Evolutionary conservation across 2,113 vertebrate species (phyloP), one percentile per base, ranked within the genome.

Genomic region (Sterrhoptilus dennistouni): DNA sequence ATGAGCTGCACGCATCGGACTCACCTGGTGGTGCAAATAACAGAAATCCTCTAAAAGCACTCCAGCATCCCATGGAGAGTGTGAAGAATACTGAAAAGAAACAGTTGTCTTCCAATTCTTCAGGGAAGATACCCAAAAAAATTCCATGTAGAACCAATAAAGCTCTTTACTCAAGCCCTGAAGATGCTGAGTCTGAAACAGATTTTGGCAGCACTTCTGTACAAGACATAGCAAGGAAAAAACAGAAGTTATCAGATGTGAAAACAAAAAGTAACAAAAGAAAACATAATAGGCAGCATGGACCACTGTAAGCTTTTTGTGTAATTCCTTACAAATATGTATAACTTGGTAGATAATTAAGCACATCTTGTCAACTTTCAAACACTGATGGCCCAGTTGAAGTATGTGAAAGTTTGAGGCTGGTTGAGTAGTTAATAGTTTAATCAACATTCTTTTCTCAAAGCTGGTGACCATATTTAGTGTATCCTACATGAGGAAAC

Each of bases 271-370:
- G n/a, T 36, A 74, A 74, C 3, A 90, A 70, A 92, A 94, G 90
- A 76, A 94, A 87, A 22, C 21, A 0, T 35, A 52, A 25, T 3
- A 7, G 1, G 4, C 56, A 31, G 3, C 54, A 1, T 45, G n/a
- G 4, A 50, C 42, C 27, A 40, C 40, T 66, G 96, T 97, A 96
- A 92, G 95, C 22, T 69, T 90, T 95, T 57, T 36, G 38, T 33
- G 21, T 59, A 21, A 63, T 93, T 85, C 45, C n/a, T 88, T 92
- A 53, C 22, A 47, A 72, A 23, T 56, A 5, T 71, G 9, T 79
- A 5, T 54, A 71, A 47, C 24, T 60, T 74, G 64, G 24, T 66
- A 64, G 70, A 9, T 69, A 74, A 83, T 56, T 17, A 38, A 89
- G 74, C 31, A 29, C 2, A 12, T 19, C 14, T 60, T 75, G 44